These are phyloP conservation scores for Hirudinaria manillensis DNA, from an alignment of 2,888 invertebrate species.

Conservation along the genomic window DNA sequence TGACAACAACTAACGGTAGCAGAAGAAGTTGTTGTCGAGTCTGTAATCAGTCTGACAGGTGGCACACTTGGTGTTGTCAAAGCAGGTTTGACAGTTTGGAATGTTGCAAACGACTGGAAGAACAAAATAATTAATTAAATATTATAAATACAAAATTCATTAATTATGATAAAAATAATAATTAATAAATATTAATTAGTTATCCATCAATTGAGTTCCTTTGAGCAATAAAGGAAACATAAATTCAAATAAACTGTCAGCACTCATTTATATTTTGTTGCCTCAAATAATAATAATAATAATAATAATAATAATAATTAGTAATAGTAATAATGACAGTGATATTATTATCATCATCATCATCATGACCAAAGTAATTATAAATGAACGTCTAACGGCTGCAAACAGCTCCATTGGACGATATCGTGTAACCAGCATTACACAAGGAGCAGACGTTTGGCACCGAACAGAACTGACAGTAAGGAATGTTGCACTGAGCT, in stretches of 20 bases:
- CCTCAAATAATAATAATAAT: too few relatives aligned
- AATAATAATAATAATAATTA: too few relatives aligned
- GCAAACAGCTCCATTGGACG: not conserved
- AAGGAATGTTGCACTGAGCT: conserved; percentile 25
- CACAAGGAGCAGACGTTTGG: conserved; percentile 25
- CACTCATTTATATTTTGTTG: too few relatives aligned
- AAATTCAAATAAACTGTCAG: too few relatives aligned
- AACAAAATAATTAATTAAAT: not conserved
- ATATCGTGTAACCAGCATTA: conserved; percentile 5
- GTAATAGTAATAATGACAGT: too few relatives aligned
- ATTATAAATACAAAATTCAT: too few relatives aligned
- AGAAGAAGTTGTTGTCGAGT: not conserved
- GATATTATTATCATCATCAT: too few relatives aligned
- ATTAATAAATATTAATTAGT: too few relatives aligned
- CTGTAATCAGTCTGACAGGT: not conserved
- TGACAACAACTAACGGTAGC: not conserved
- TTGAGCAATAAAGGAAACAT: too few relatives aligned
- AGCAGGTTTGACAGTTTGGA: not conserved
- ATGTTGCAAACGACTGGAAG: conserved; percentile 8
- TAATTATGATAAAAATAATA: too few relatives aligned
- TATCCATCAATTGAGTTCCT: too few relatives aligned
- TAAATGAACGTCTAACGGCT: not conserved
- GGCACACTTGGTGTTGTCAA: not conserved
- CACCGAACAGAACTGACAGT: conserved; percentile 11
- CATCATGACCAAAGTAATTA: not conserved